A percentile compares a stretch with the other conserved stretches of the same genome.
These are phyloP conservation scores for Bilobella aurantiaca DNA, from an alignment of 1,140 invertebrate species.

Conservation along the genomic window DNA sequence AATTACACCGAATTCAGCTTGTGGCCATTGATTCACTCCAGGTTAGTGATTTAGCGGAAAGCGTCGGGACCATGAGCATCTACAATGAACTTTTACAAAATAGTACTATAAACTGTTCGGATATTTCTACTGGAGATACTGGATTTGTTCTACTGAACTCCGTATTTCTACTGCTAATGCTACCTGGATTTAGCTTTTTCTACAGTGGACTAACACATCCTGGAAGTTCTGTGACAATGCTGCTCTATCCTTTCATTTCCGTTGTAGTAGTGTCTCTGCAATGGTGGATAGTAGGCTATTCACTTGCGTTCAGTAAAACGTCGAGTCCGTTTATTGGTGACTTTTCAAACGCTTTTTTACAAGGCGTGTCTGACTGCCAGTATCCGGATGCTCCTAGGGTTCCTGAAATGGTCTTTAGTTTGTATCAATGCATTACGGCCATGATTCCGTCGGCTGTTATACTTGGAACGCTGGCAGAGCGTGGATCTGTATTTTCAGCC, in stretches of 20 bases:
- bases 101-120: too few species aligned
- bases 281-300: conserved; percentile 8
- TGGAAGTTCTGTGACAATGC: background rate
- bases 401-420: conserved; percentile 5
- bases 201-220: background rate
- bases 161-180: background rate
- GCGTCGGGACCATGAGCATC: too few species aligned
- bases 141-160: background rate
- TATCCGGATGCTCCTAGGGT: background rate
- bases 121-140: conserved; percentile 6
- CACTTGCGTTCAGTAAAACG: background rate
- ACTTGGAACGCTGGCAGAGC: background rate
- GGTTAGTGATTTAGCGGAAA: too few species aligned
- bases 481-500: conserved; percentile 1
- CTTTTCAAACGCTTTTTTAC: background rate
- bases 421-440: conserved; percentile 13
- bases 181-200: conserved; percentile 7
- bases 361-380: background rate
- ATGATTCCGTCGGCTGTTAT: background rate
- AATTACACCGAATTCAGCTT: too few species aligned
- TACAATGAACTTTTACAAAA: too few species aligned
- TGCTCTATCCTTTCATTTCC: background rate
- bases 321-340: background rate
- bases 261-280: conserved; percentile 1
- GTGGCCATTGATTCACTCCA: too few species aligned